phyloP scores from a whole-genome alignment of 2,113 vertebrate genomes.

The Ciconia maguari region DNA sequence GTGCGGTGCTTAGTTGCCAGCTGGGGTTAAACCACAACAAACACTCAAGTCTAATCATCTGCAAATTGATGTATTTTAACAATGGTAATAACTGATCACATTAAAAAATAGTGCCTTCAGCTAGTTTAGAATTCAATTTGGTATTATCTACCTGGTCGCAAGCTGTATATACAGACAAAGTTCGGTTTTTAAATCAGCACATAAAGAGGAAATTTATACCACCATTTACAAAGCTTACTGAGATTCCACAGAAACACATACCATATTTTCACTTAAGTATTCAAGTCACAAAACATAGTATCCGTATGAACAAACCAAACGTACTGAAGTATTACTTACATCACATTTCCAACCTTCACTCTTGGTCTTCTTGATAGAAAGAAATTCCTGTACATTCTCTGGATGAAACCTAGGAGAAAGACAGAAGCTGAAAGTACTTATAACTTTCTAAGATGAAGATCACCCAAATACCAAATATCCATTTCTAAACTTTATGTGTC shows the following conservation, averaged over 20 bases:
- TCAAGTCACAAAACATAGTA: not conserved
- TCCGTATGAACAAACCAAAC: not conserved
- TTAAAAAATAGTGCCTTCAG: not conserved
- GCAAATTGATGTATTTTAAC: not conserved
- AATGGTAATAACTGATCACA: not conserved
- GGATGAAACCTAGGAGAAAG: slow-evolving; percentile 89
- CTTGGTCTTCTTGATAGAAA: slow-evolving; percentile 89
- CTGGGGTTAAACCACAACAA: too few species aligned
- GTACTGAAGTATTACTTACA: slow-evolving; percentile 74
- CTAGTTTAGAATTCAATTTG: not conserved
- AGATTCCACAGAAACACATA: not conserved
- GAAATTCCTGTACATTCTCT: slow-evolving; percentile 92
- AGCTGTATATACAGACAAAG: not conserved
- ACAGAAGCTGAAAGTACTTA: not conserved
- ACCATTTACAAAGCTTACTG: not conserved
- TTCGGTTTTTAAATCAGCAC: not conserved
- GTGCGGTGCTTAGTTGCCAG: too few species aligned
- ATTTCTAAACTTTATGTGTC: not conserved
- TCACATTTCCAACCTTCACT: slow-evolving; percentile 98
- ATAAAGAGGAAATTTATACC: not conserved
- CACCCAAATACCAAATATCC: not conserved
- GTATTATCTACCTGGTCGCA: not conserved
- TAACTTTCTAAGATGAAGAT: not conserved
- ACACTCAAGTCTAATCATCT: not conserved
- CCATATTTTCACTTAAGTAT: not conserved